Evolutionary conservation across 2,888 invertebrate genomes (phyloP).

Genomic region (Tipula confusa): DNA sequence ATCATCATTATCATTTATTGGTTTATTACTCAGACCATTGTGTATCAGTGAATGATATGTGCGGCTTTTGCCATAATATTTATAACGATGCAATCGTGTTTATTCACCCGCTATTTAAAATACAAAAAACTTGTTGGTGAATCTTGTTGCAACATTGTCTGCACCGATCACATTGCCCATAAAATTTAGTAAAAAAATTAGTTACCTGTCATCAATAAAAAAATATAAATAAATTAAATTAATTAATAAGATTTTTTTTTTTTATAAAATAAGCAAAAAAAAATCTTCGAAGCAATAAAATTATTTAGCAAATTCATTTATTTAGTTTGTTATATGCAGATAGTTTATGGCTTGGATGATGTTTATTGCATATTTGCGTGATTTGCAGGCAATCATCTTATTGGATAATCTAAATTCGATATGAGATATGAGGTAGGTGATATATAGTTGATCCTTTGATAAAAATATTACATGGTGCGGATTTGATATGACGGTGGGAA

Average conservation of each 20-base stretch:
- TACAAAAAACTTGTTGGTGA: background rate
- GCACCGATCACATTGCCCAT: background rate
- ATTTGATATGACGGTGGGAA: no score
- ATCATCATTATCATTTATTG: slow-evolving; percentile 25
- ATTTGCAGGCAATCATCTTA: background rate
- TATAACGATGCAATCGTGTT: background rate
- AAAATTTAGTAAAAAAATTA: background rate
- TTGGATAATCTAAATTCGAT: background rate
- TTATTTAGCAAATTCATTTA: background rate
- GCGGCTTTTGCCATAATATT: no score
- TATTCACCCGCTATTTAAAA: background rate
- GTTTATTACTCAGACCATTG: no score
- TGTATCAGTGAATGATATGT: background rate
- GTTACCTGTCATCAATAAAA: background rate
- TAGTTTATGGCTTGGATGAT: background rate
- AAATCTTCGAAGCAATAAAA: background rate
- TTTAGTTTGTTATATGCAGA: background rate
- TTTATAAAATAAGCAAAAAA: background rate
- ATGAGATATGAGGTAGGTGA: background rate
- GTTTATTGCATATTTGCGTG: background rate
- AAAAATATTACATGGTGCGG: no score
- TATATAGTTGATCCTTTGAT: background rate
- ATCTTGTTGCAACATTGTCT: background rate
- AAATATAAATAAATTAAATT: background rate
- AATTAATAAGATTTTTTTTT: background rate